Conservation (phyloP, 1,140 invertebrate genomes). For the Archegozetes longisetosus region DNA sequence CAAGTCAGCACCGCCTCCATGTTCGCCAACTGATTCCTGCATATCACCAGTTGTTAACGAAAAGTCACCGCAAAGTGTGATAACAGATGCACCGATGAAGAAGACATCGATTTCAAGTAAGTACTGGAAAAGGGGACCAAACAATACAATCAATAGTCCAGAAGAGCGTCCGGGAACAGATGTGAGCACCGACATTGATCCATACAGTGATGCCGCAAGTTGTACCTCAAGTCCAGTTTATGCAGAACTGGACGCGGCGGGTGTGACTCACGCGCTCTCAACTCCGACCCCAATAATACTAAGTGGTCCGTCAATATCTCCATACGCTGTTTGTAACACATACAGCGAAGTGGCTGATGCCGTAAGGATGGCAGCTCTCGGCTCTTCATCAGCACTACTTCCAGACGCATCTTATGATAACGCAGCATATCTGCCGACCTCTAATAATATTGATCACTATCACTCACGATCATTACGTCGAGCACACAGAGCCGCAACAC, state of each 20-base stretch:
- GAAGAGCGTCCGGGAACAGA: not conserved
- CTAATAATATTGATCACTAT: slow-evolving; percentile 11
- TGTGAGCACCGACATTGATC: slow-evolving; percentile 6
- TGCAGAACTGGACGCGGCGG: slow-evolving; percentile 16
- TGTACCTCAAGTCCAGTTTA: slow-evolving; percentile 19
- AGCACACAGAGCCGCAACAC: slow-evolving; percentile 3
- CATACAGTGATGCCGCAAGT: slow-evolving; percentile 15
- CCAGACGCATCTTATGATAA: slow-evolving; percentile 17
- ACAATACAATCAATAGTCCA: not conserved
- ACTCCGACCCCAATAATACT: not conserved
- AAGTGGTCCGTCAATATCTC: not conserved
- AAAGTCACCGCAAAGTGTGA: slow-evolving; percentile 17
- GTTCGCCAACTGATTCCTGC: slow-evolving; percentile 12
- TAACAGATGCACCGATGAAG: slow-evolving; percentile 14
- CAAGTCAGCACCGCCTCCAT: slow-evolving; percentile 7
- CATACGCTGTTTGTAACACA: slow-evolving; percentile 14
- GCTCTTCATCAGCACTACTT: slow-evolving; percentile 11
- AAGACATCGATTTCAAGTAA: slow-evolving; percentile 14
- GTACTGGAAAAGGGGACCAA: slow-evolving; percentile 14
- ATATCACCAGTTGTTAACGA: slow-evolving; percentile 17
- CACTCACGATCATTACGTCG: slow-evolving; percentile 11
- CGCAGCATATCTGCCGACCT: slow-evolving; percentile 15
- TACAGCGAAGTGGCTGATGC: slow-evolving; percentile 15
- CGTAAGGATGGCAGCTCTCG: slow-evolving; percentile 9
- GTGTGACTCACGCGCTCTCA: not conserved